Conservation (phyloP, 35 echinoderm and acorn worm species). For the Apostichopus japonicus region DNA sequence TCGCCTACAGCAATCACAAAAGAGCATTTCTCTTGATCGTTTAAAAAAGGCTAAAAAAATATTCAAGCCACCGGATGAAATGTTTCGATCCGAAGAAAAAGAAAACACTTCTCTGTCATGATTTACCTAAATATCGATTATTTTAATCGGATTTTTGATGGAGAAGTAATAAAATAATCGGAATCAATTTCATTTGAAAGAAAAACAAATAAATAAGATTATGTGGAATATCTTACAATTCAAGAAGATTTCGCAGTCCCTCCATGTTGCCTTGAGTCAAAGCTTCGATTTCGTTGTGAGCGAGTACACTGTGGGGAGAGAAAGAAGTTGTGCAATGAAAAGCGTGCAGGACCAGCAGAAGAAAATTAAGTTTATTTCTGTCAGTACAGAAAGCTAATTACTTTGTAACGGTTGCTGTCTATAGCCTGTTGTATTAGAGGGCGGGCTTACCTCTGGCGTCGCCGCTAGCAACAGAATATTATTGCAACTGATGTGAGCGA, state of each 20-base stretch:
- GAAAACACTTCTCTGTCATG: too few species aligned
- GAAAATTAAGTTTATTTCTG: background rate
- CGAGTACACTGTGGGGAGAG: slow-evolving; percentile 5
- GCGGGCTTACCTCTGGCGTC: background rate
- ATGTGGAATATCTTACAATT: slow-evolving; percentile 12
- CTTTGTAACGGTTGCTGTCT: background rate
- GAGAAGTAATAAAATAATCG: background rate
- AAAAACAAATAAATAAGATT: background rate
- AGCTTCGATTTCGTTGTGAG: slow-evolving; percentile 40
- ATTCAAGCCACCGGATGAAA: background rate
- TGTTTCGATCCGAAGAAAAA: too few species aligned
- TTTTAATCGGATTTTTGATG: background rate
- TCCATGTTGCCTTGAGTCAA: slow-evolving; percentile 48
- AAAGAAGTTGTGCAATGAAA: background rate
- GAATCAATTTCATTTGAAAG: background rate
- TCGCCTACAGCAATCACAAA: too few species aligned
- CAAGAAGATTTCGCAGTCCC: slow-evolving; percentile 1
- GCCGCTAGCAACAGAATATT: background rate
- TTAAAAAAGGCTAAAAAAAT: too few species aligned
- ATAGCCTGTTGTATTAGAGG: background rate
- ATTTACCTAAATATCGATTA: background rate
- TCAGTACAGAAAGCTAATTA: too few species aligned
- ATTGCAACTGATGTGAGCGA: slow-evolving; percentile 1
- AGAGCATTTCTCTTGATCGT: too few species aligned
- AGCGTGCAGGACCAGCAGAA: background rate